Percentiles rank a stretch among this genome's conserved stretches.
These are phyloP conservation scores for Melanotaenia trifasciata DNA, from an alignment of 2,797 vertebrate species.

Conservation along the genomic window DNA sequence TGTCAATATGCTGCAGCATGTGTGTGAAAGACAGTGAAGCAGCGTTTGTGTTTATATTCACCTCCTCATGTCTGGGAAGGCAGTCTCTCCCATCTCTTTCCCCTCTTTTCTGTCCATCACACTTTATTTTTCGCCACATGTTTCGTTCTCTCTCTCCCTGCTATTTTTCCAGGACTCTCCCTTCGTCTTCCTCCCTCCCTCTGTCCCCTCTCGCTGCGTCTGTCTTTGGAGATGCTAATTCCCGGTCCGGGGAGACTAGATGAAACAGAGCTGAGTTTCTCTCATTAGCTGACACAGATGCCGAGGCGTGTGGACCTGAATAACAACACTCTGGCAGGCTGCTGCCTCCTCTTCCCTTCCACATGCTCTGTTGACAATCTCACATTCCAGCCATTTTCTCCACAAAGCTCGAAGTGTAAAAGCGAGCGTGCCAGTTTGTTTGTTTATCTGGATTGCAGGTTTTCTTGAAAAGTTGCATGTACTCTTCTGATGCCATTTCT, in stretches of 20 bases:
- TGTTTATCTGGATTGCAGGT: slow-evolving; percentile 66
- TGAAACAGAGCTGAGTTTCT: slow-evolving; percentile 85
- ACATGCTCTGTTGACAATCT: slow-evolving; percentile 72
- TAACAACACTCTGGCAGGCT: slow-evolving; percentile 82
- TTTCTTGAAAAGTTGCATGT: slow-evolving; percentile 67
- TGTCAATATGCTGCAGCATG: slow-evolving; percentile 81
- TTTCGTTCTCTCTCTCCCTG: slow-evolving; percentile 37
- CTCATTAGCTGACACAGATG: slow-evolving; percentile 87
- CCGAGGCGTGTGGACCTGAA: slow-evolving; percentile 84
- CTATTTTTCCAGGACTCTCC: slow-evolving; percentile 52
- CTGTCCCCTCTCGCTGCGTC: slow-evolving; percentile 71
- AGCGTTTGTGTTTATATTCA: slow-evolving; percentile 76
- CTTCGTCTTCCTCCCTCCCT: slow-evolving; percentile 59
- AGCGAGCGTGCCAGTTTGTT: slow-evolving; percentile 29
- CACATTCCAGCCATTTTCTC: slow-evolving; percentile 76
- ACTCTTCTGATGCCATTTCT: slow-evolving; percentile 46
- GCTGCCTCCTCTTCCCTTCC: slow-evolving; percentile 76
- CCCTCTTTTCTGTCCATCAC: slow-evolving; percentile 61
- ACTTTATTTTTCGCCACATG: slow-evolving; percentile 58
- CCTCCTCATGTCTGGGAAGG: slow-evolving; percentile 70
- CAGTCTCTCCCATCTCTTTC: slow-evolving; percentile 32
- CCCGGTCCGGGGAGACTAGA: slow-evolving; percentile 82
- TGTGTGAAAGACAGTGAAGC: slow-evolving; percentile 67
- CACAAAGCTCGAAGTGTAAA: slow-evolving; percentile 51
- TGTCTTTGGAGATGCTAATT: slow-evolving; percentile 86